Evolutionary conservation across 2,113 vertebrate species (phyloP), one percentile per base, ranked within the genome.

Genomic region (Microcebus murinus): DNA sequence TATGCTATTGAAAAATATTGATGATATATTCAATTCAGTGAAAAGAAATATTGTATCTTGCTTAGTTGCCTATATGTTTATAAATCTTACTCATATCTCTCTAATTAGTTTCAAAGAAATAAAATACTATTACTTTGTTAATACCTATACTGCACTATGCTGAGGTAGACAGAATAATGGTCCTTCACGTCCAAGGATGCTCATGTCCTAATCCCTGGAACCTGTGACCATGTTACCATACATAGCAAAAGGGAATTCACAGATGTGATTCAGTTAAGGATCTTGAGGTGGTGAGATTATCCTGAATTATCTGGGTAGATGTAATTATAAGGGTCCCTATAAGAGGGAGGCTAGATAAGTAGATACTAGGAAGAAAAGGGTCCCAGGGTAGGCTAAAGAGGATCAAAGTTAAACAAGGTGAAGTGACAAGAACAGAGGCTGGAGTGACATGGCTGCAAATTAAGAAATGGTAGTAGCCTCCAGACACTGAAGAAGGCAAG

Each of bases 1-100:
- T 97, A 63, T 92, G 83, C 13, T 63, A 92, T 48, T 15, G 88
- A 97, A 97, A 96, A 92, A 57, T 96, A 93, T 90, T 76, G 70
- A 87, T 52, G 73, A 67, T 36, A 84, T 87, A 81, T 34, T 52
- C 96, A 27, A 61, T 80, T 93, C 9, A 34, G 27, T 85, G 70
- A 88, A 82, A 68, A 65, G 9, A 23, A 76, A 74, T 39, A 45
- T 48, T 87, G 74, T 10, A 25, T 84, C 85, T 96, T 85, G 59
- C 31, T 89, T 48, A 77, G 42, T 34, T 83, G 50, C 82, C 59
- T 65, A 25, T 50, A 48, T 61, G 52, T 13, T 81, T 82, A 87
- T 68, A 70, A 77, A 77, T 95, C 6, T 89, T 89, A 17, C 76
- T 68, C 70, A 8, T 36, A 34, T 61, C 27, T 83, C 34, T 76